These are phyloP conservation scores for Osmerus mordax DNA, from an alignment of 2,113 vertebrate species.

Conservation along the genomic window DNA sequence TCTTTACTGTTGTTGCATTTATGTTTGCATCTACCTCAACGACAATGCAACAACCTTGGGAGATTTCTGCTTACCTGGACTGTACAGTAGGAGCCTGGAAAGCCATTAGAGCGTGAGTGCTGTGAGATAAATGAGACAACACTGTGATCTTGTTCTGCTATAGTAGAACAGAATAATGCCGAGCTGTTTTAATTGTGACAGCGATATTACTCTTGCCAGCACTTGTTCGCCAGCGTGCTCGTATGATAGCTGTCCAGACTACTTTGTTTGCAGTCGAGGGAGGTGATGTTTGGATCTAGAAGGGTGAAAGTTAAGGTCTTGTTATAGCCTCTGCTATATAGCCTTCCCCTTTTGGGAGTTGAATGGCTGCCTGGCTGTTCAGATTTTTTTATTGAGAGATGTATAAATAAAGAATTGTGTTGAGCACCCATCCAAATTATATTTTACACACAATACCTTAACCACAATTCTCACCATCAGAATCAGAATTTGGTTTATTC, in stretches of 20 bases:
- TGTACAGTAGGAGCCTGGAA: conserved; percentile 44
- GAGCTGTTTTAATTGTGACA: conserved; percentile 64
- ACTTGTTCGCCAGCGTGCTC: conserved; percentile 47
- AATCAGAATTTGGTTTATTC: no score
- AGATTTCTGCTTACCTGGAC: conserved; percentile 49
- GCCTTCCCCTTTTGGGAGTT: neutral
- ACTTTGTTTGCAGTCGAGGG: conserved; percentile 52
- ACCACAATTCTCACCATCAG: no score
- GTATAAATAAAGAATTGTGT: no score
- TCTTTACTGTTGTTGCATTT: no score
- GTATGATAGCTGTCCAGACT: conserved; percentile 51
- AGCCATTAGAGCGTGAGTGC: conserved; percentile 60
- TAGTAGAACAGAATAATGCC: conserved; percentile 50
- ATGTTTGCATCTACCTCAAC: neutral
- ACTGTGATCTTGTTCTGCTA: conserved; percentile 39
- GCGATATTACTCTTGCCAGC: conserved; percentile 61
- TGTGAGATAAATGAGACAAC: conserved; percentile 58
- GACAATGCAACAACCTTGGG: conserved; percentile 43
- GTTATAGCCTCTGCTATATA: conserved; percentile 18
- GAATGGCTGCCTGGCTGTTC: neutral
- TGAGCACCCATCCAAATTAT: no score
- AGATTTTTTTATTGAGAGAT: no score
- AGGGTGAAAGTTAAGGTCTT: conserved; percentile 31
- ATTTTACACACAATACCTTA: no score
- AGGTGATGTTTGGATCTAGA: conserved; percentile 52